A percentile compares a stretch with the other conserved stretches of the same genome.
Conservation (phyloP, 2,113 vertebrate genomes). For the Cheirogaleus medius region DNA sequence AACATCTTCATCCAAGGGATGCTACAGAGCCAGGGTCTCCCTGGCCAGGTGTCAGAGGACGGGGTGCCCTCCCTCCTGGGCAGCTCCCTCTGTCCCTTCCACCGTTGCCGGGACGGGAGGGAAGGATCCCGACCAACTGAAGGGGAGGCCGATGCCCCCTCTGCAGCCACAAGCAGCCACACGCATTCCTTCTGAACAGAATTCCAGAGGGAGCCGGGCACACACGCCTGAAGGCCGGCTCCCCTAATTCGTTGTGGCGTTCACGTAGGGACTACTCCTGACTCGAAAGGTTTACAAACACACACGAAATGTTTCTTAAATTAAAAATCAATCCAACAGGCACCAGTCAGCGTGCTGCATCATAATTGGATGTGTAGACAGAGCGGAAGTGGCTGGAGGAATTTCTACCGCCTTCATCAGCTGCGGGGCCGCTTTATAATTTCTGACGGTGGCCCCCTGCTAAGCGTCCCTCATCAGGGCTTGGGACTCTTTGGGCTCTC, state of each 20-base stretch:
- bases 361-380: conserved; percentile 31
- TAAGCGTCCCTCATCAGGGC: background rate
- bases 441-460: conserved; percentile 37
- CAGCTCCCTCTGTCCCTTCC: too few relatives aligned
- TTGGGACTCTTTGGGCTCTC: conserved; percentile 10
- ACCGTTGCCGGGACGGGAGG: conserved; percentile 4
- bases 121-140: background rate
- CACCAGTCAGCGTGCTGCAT: conserved; percentile 33
- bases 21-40: background rate
- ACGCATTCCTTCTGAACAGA: conserved; percentile 63
- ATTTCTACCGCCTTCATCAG: background rate
- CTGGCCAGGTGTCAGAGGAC: background rate
- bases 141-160: conserved; percentile 66
- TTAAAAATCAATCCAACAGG: conserved; percentile 81
- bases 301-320: conserved; percentile 77
- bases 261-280: conserved; percentile 63
- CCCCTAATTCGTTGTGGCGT: conserved; percentile 73
- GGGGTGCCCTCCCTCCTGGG: too few relatives aligned
- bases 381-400: background rate
- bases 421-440: background rate
- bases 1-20: background rate
- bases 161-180: conserved; percentile 34
- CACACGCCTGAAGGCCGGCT: background rate
- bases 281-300: conserved; percentile 79
- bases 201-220: conserved; percentile 62